Base-by-base conservation (phyloP, 2,113 vertebrate genomes). In the Rhabdomys dilectus region DNA sequence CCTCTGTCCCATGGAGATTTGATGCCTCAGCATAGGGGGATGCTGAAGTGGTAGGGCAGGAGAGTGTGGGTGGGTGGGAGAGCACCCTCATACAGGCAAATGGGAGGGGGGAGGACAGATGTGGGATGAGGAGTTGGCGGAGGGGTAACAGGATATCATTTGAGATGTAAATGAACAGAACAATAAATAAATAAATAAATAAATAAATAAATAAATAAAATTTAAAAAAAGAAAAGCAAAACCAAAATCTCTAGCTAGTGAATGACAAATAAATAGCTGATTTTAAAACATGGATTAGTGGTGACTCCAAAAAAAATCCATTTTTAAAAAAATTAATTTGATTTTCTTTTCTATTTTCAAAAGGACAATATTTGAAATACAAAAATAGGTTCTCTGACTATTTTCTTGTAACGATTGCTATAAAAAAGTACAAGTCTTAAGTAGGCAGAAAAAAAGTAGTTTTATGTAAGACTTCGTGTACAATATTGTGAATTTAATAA, bases 281-380 rank as follows among this genome's bases (percentile, higher is more conserved):
- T 86, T 45, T 86, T 66, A 45, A 66, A 66, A 62, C 48, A 15
- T 36, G 11, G 7, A 42, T 24, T n/a, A 16, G 21, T 22, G 19
- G 5, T 42, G 36, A 19, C 2, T 56, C 53, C n/a, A 85, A 42
- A 81, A 82, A 39, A 29, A 11, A 58, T 84, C 8, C 6, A 19
- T 58, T 9, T 16, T 7, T 95, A 91, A 85, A 93, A 92, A 93
- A 92, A 91, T n/a, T 9, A 88, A 93, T 60, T 56, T 93, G 42
- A 72, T 80, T 45, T 80, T 85, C 81, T 68, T 89, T 42, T 42
- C 13, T 3, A n/a, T 90, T 93, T 93, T 89, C 45, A 92, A 95
- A 94, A 95, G 91, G n/a, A 5, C 77, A 96, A 51, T 92, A 95
- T 86, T 91, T 95, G 80, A 17, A 72, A 92, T 36, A 93, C n/a